These are phyloP conservation scores for Lagenorhynchus albirostris DNA, from an alignment of 2,113 vertebrate species.

Conservation along the genomic window DNA sequence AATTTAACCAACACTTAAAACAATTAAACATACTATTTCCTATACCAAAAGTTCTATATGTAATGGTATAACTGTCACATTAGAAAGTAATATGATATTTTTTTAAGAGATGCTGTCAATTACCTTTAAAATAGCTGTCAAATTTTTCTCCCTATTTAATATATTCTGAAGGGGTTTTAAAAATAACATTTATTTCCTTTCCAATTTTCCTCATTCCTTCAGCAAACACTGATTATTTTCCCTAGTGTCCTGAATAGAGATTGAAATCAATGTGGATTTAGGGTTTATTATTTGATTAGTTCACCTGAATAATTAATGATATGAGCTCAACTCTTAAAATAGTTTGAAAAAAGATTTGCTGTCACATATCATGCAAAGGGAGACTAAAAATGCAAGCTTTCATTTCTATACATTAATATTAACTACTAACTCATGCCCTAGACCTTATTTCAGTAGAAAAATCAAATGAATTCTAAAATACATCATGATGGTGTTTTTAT, in stretches of 20 bases:
- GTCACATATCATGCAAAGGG: constrained; percentile 31
- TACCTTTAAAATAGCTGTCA: constrained; percentile 63
- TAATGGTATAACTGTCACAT: constrained; percentile 42
- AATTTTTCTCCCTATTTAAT: constrained; percentile 43
- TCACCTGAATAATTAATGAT: constrained; percentile 76
- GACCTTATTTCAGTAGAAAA: constrained; percentile 47
- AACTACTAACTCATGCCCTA: constrained; percentile 18
- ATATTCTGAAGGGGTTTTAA: constrained; percentile 53
- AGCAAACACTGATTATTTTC: constrained; percentile 75
- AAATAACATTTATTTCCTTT: constrained; percentile 68
- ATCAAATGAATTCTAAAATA: constrained; percentile 48
- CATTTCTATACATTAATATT: constrained; percentile 66
- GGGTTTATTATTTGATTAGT: constrained; percentile 75
- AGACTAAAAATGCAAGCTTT: constrained; percentile 27
- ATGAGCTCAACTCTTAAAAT: constrained; percentile 68
- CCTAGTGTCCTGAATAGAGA: constrained; percentile 67
- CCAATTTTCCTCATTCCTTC: constrained; percentile 56
- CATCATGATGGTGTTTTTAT: neutral
- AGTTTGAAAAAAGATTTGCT: constrained; percentile 71
- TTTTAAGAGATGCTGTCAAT: constrained; percentile 41
- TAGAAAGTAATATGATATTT: constrained; percentile 32
- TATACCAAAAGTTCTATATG: neutral
- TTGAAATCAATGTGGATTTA: constrained; percentile 70
- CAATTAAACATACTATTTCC: constrained; percentile 22
- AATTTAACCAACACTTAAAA: constrained; percentile 30